Evolutionary conservation across 2,113 vertebrate genomes (phyloP).

Genomic region (Periophthalmus modestus): DNA sequence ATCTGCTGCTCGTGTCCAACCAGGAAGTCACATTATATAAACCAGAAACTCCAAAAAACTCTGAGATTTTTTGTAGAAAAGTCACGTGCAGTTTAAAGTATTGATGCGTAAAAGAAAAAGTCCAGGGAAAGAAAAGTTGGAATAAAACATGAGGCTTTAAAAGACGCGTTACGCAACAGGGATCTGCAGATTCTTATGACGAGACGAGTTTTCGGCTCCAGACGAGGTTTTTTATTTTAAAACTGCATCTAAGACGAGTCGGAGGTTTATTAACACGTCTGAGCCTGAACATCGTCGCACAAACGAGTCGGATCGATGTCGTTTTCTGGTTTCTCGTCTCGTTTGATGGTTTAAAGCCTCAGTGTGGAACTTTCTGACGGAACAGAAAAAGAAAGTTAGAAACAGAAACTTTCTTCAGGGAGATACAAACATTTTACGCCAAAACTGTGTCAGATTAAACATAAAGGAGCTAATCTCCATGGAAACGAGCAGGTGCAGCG

Average conservation of each 20-base stretch:
- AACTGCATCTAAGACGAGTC: not conserved
- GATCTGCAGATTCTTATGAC: not conserved
- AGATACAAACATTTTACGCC: too few relatives aligned
- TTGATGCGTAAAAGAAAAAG: slow-evolving; percentile 1
- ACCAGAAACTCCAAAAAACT: too few relatives aligned
- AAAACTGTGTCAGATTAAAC: too few relatives aligned
- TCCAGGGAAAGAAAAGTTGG: not conserved
- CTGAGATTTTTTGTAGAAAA: too few relatives aligned
- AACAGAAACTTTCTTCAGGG: too few relatives aligned
- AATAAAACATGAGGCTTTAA: not conserved
- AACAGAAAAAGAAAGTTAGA: not conserved
- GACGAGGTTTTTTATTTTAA: slow-evolving; percentile 5
- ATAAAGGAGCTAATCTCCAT: too few relatives aligned
- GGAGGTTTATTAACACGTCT: not conserved
- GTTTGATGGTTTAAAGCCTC: too few relatives aligned
- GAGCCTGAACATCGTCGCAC: not conserved
- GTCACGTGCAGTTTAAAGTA: not conserved
- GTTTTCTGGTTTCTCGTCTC: not conserved
- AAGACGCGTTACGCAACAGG: not conserved
- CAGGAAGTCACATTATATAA: too few relatives aligned
- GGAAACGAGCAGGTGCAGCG: too few relatives aligned
- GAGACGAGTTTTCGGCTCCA: not conserved
- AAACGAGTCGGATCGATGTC: not conserved
- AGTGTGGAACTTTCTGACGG: too few relatives aligned
- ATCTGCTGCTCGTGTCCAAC: too few relatives aligned